These are phyloP conservation scores for Oceanites oceanicus DNA, from an alignment of 2,113 vertebrate genomes.

Conservation along the genomic window DNA sequence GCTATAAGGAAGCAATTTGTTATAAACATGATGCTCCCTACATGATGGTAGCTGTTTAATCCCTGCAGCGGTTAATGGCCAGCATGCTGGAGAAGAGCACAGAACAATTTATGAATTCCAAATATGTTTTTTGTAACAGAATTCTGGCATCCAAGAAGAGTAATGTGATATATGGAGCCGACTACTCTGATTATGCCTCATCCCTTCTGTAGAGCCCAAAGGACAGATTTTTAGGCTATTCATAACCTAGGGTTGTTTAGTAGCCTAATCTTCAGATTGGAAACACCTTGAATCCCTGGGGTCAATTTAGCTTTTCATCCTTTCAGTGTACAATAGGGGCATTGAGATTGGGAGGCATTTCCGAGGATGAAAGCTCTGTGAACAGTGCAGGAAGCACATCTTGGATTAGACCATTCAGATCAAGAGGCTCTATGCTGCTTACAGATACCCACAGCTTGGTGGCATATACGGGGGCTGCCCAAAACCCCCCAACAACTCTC, in stretches of 20 bases:
- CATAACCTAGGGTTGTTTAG: background rate
- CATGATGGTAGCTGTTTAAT: conserved; percentile 24
- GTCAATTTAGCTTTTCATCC: background rate
- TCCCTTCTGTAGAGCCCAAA: background rate
- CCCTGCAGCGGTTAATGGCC: background rate
- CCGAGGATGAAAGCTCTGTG: background rate
- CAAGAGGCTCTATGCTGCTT: background rate
- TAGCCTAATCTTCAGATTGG: background rate
- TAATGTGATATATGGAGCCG: background rate
- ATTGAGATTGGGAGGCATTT: background rate
- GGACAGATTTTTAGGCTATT: background rate
- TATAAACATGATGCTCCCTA: conserved; percentile 19
- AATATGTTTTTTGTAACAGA: background rate
- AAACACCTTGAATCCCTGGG: conserved; percentile 4
- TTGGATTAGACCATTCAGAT: background rate
- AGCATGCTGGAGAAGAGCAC: background rate
- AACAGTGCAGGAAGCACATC: background rate
- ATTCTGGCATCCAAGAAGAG: background rate
- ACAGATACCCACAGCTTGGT: background rate
- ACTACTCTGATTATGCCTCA: background rate
- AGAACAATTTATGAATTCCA: background rate
- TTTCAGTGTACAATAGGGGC: background rate
- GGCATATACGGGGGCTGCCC: background rate
- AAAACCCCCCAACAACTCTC: background rate
- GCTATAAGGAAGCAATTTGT: conserved; percentile 40